A percentile compares a stretch with the other conserved stretches of the same genome.
Evolutionary conservation across 2,888 invertebrate species (phyloP).

Genomic region (Brenthis hecate): DNA sequence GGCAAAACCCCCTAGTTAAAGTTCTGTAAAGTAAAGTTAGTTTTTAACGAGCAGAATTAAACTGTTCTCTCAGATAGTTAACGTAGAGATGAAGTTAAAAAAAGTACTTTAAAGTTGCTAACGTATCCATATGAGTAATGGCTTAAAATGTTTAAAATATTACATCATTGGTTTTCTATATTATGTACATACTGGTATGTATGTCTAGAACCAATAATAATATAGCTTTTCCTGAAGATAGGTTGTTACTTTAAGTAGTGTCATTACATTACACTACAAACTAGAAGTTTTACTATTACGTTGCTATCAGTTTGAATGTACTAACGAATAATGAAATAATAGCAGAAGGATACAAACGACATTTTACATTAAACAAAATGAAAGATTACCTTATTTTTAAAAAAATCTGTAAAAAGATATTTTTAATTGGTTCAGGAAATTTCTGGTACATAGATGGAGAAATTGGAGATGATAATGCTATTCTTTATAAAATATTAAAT

Average conservation of each 20-base stretch:
- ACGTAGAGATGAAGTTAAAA: slow-evolving; percentile 12
- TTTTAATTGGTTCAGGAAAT: slow-evolving; percentile 63
- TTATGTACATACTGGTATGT: background rate
- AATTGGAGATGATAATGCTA: slow-evolving; percentile 56
- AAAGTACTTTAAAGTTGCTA: slow-evolving; percentile 7
- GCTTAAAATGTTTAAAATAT: background rate
- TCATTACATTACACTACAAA: slow-evolving; percentile 10
- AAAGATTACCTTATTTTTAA: slow-evolving; percentile 63
- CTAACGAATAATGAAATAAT: slow-evolving; percentile 5
- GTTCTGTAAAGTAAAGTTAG: slow-evolving; percentile 8
- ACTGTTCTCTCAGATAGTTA: slow-evolving; percentile 16
- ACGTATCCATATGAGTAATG: background rate
- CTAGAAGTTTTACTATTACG: slow-evolving; percentile 17
- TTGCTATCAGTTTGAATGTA: slow-evolving; percentile 7
- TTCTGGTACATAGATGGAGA: slow-evolving; percentile 65
- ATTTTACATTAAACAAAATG: slow-evolving; percentile 47
- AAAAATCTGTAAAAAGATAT: slow-evolving; percentile 57
- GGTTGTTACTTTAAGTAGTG: background rate
- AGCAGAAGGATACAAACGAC: background rate
- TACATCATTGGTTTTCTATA: background rate
- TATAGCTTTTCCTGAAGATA: background rate
- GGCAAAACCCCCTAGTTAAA: slow-evolving; percentile 3
- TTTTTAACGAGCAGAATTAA: slow-evolving; percentile 19
- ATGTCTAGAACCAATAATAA: slow-evolving; percentile 7
- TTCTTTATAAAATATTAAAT: slow-evolving; percentile 55